Evolutionary conservation across 2,113 vertebrate species (phyloP).

Genomic region (Lucifuga dentata): DNA sequence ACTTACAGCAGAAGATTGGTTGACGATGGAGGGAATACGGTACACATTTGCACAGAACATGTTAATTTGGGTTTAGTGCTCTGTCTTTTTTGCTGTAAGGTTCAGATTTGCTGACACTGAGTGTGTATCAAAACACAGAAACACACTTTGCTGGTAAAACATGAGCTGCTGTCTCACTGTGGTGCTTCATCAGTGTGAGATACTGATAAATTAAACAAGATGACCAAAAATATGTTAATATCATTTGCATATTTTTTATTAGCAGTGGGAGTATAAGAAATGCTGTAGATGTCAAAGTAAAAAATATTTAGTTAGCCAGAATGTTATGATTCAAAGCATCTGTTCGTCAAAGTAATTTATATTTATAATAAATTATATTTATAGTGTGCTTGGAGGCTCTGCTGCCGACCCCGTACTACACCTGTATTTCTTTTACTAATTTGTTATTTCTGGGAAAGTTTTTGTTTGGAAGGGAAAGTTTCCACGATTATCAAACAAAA

Average conservation of each 20-base stretch:
- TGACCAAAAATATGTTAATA: too few species aligned
- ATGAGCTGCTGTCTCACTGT: neutral
- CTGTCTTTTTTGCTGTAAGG: slow-evolving; percentile 8
- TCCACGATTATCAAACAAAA: slow-evolving; percentile 6
- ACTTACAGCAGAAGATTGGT: too few species aligned
- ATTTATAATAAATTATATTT: too few species aligned
- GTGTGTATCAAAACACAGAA: neutral
- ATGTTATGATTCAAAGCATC: too few species aligned
- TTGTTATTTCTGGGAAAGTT: neutral
- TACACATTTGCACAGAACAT: neutral
- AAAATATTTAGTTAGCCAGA: too few species aligned
- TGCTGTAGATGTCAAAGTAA: too few species aligned
- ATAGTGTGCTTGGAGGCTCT: too few species aligned
- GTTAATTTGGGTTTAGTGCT: slow-evolving; percentile 1
- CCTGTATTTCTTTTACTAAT: too few species aligned
- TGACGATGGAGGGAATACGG: neutral
- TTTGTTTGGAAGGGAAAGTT: slow-evolving; percentile 17
- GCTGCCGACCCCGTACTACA: too few species aligned
- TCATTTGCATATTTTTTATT: neutral
- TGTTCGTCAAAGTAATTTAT: too few species aligned
- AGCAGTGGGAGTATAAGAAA: too few species aligned
- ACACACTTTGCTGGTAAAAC: neutral
- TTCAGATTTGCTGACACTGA: slow-evolving; percentile 24
- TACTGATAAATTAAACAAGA: neutral
- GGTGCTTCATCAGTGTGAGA: slow-evolving; percentile 5